Evolutionary conservation across 2,113 vertebrate genomes (phyloP), one percentile per base, ranked within the genome.

Genomic region (Rhea pennata): DNA sequence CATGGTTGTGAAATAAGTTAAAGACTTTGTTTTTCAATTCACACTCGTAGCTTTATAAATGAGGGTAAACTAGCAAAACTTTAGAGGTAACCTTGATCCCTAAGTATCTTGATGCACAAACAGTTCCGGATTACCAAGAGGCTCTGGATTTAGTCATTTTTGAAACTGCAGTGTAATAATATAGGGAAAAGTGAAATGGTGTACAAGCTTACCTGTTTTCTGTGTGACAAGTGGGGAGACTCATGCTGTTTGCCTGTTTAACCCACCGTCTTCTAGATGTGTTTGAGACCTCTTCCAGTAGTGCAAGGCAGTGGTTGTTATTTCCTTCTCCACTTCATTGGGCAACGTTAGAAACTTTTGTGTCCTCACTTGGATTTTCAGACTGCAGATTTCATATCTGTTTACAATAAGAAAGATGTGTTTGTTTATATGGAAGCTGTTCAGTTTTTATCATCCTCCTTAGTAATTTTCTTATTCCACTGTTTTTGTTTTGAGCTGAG

Each of bases 31-130:
- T 11, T 23, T 50, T 29, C 29, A 36, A 26, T 31, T 48, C 61
- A 54, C 74, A 26, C 29, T 58, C 2, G 2, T 39, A 53, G 15
- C 33, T 82, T 64, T 82, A 44, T 51, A 26, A 54, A 23, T 78
- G 62, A 73, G 4, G 5, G 12, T 42, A 5, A 76, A 27, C 11
- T 56, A 0, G 0, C 21, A 65, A 29, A 70, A n/a, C 2, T 1
- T 50, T 11, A 40, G 58, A 62, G 24, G 5, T 82, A 7, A 42
- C 26, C 15, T 29, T 54, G 10, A 42, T 73, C 40, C 44, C 39
- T 13, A 75, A 85, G 21, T 27, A 15, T 61, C 21, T n/a, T 58
- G 2, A 12, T 72, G 39, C 62, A 69, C 73, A n/a, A 51, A 33
- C 16, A 79, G 0, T 73, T 75, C 15, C 56, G 20, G 74, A 64